Evolutionary conservation across 2,888 invertebrate species (phyloP).

Genomic region (Idaea straminata): DNA sequence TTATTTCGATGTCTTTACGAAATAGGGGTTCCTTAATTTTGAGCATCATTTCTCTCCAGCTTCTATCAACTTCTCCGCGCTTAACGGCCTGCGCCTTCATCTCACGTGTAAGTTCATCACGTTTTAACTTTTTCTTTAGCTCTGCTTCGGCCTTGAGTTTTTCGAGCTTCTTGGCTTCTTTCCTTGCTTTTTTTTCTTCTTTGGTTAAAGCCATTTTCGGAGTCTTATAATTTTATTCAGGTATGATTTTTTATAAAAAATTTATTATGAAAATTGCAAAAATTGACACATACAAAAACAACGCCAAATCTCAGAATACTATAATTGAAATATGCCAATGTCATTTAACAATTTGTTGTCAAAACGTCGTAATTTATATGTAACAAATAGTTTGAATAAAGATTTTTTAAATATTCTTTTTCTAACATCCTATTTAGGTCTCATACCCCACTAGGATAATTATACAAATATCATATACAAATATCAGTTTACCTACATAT

Average conservation of each 20-base stretch:
- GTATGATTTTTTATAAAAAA: neutral
- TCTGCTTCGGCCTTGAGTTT: slow-evolving; percentile 52
- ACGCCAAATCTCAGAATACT: slow-evolving; percentile 8
- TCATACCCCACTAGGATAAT: too few species aligned
- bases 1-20: slow-evolving; percentile 59
- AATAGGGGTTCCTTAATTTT: slow-evolving; percentile 69
- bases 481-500: too few species aligned
- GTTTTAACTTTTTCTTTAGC: slow-evolving; percentile 48
- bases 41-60: slow-evolving; percentile 30
- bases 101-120: slow-evolving; percentile 58
- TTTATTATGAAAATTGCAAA: slow-evolving; percentile 15
- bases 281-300: slow-evolving; percentile 5
- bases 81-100: slow-evolving; percentile 51
- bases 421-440: too few species aligned
- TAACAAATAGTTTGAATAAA: neutral
- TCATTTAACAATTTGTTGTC: slow-evolving; percentile 4
- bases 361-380: too few species aligned
- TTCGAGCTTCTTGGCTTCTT: slow-evolving; percentile 58
- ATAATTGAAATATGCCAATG: slow-evolving; percentile 7
- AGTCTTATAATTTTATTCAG: neutral
- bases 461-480: too few species aligned
- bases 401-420: too few species aligned
- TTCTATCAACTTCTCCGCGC: slow-evolving; percentile 55
- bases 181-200: slow-evolving; percentile 62
- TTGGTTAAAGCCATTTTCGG: slow-evolving; percentile 51